These are phyloP conservation scores for Acrobasis consociella DNA, from an alignment of 2,888 invertebrate species.

Conservation along the genomic window DNA sequence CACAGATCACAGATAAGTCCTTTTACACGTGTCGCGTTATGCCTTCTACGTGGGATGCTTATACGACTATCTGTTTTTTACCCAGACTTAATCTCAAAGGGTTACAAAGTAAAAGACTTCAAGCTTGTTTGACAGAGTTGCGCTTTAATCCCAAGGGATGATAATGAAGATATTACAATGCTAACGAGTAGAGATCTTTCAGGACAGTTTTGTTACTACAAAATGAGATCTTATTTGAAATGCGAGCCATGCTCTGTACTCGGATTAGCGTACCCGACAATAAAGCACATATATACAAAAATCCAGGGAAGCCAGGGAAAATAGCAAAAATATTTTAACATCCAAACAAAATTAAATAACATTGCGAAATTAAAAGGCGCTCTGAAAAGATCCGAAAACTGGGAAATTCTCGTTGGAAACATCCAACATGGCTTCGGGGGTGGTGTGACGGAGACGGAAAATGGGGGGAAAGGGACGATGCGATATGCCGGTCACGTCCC, in stretches of 20 bases:
- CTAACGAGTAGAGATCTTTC: conserved; percentile 25
- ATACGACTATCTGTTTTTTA: conserved; percentile 39
- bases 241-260: conserved; percentile 22
- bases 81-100: conserved; percentile 30
- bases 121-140: conserved; percentile 23
- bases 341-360: conserved; percentile 65
- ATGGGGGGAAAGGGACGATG: conserved; percentile 77
- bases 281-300: conserved; percentile 23
- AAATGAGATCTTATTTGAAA: conserved; percentile 26
- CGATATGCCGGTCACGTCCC: conserved; percentile 81
- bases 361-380: conserved; percentile 74
- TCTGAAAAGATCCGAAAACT: conserved; percentile 75
- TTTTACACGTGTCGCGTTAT: conserved; percentile 69
- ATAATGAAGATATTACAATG: conserved; percentile 27
- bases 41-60: conserved; percentile 60
- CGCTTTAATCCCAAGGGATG: conserved; percentile 5
- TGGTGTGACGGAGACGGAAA: conserved; percentile 70
- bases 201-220: conserved; percentile 26
- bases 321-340: conserved; percentile 40
- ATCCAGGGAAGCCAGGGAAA: conserved; percentile 30
- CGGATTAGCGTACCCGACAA: conserved; percentile 24
- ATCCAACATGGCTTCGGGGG: conserved; percentile 78
- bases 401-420: conserved; percentile 62
- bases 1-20: conserved; percentile 64
- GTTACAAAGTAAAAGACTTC: conserved; percentile 22